Conservation (phyloP, 1,140 invertebrate species). For the Armadillidium nasatum region DNA sequence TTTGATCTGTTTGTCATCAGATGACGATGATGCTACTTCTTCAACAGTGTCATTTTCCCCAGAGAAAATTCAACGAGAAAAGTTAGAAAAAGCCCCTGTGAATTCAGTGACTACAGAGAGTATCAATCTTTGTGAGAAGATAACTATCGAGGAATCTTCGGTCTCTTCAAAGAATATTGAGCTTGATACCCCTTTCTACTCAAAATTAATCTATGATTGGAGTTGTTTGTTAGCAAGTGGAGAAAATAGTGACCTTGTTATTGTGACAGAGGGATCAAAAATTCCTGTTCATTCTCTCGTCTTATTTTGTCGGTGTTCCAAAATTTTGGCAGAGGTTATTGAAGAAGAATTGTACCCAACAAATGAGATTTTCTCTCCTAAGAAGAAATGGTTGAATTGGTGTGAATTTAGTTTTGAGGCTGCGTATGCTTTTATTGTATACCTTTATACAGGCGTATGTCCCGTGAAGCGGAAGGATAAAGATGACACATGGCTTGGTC, state of each 20-base stretch:
- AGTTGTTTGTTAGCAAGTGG: slow-evolving; percentile 24
- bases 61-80: no score
- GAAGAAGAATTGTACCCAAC: not conserved
- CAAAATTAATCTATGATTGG: slow-evolving; percentile 29
- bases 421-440: slow-evolving; percentile 52
- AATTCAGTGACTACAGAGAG: no score
- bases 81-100: no score
- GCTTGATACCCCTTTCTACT: not conserved
- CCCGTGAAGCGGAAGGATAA: slow-evolving; percentile 23
- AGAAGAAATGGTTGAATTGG: slow-evolving; percentile 43
- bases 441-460: slow-evolving; percentile 50
- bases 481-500: slow-evolving; percentile 33
- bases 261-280: slow-evolving; percentile 48
- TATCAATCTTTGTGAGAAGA: no score
- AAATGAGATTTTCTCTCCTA: slow-evolving; percentile 48
- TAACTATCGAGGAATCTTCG: no score
- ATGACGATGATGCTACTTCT: no score
- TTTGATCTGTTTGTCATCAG: no score
- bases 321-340: slow-evolving; percentile 37
- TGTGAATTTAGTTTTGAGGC: slow-evolving; percentile 45
- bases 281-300: slow-evolving; percentile 53
- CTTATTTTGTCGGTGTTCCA: slow-evolving; percentile 50
- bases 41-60: no score
- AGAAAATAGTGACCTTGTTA: slow-evolving; percentile 50
- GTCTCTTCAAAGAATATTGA: no score